Evolutionary conservation across 2,797 vertebrate species (phyloP), one percentile per base, ranked within the genome.

Genomic region (Eulemur albifrons): DNA sequence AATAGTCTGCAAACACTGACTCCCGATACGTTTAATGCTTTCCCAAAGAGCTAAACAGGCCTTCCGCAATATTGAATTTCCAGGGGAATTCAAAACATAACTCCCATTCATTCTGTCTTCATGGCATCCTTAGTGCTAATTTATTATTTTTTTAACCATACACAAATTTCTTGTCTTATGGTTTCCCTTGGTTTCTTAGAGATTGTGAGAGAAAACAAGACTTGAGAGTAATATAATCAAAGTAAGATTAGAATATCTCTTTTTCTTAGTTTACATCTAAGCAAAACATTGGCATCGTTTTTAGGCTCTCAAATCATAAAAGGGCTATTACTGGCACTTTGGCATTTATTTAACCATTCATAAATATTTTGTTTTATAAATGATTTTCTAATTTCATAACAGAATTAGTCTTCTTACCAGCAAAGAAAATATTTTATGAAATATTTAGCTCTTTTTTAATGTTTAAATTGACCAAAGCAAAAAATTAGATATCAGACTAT

Each of bases 401-500:
- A 73, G 9, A 35, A 11, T 48, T 27, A 45, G 9, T 25, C 2
- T 43, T 80, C 38, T 13, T 52, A 35, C 10, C 20, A 86, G 7
- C 14, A 94, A 65, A 81, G 65, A 84, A 94, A 94, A 59, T 93
- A 81, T 35, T 95, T 83, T 14, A 80, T 77, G 13, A 77, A 79
- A 11, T 54, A 59, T 77, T 91, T 40, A 40, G 0, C 17, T 45
- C 76, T 94, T 89, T 70, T 90, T 92, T 76, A 8, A 89, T 89
- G 7, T 79, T 85, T 93, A 79, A 61, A 80, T 76, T 43, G 35
- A 82, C 23, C 69, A 17, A 65, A 76, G 20, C 45, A 95, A 94
- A 81, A 76, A 35, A 48, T n/a, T 40, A 81, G 38, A 65, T 83
- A 80, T 27, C 15, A 27, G 32, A 7, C 7, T 89, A 75, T 5